Evolutionary conservation across 1,140 invertebrate genomes (phyloP).

Genomic region (Melipona quadrifasciata): DNA sequence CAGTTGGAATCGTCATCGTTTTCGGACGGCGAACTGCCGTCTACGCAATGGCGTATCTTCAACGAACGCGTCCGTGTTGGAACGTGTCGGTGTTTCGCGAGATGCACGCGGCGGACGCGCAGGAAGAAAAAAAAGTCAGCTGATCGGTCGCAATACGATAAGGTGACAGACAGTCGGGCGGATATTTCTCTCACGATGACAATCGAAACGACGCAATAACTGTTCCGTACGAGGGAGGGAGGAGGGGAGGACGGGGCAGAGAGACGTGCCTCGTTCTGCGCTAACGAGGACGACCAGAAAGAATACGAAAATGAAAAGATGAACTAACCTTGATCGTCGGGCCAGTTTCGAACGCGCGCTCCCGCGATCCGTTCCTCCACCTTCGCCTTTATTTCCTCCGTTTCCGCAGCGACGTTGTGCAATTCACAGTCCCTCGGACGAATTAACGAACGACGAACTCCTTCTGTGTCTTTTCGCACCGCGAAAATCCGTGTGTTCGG

Average conservation of each 20-base stretch:
- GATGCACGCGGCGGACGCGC: neutral
- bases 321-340: constrained; percentile 75
- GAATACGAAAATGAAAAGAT: constrained; percentile 12
- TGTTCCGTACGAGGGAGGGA: neutral
- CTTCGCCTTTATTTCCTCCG: constrained; percentile 12
- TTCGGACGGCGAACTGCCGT: neutral
- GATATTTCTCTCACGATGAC: neutral
- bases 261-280: neutral
- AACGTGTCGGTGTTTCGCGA: neutral
- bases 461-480: constrained; percentile 46
- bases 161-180: neutral
- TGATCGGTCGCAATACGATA: constrained; percentile 19
- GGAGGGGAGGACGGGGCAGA: no score
- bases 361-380: constrained; percentile 41
- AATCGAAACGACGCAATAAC: neutral
- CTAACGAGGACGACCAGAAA: neutral
- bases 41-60: constrained; percentile 14
- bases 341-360: constrained; percentile 73
- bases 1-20: neutral
- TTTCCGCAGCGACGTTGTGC: neutral
- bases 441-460: neutral
- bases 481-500: constrained; percentile 51
- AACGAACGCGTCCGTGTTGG: neutral
- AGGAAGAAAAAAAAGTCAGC: constrained; percentile 42
- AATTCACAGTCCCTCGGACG: neutral